Evolutionary conservation across 2,797 vertebrate species (phyloP), one percentile per base, ranked within the genome.

Genomic region (Lemur catta): DNA sequence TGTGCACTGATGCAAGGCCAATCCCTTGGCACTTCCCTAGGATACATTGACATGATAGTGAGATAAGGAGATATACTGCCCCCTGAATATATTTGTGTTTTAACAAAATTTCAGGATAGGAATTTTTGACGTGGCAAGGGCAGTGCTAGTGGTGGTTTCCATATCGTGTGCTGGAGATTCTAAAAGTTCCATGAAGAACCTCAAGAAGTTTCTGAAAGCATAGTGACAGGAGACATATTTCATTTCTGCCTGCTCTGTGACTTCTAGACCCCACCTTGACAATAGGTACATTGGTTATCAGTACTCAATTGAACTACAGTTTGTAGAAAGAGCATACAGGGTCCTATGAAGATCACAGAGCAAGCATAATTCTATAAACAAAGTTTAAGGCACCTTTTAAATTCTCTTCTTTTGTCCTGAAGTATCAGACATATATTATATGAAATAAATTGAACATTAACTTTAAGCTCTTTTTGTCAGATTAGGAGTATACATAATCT

Each of bases 391-490:
- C 52, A 89, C 9, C n/a, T 71, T 59, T 63, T 88, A 91, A 85
- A 52, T 41, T 48, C 9, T 84, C 93, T 76, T 41, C 20, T 74
- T 80, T 91, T 65, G 52, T 88, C n/a, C 84, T 59, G 13, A 96
- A 84, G 69, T 72, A 78, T 52, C 95, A 2, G 91, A 67, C 24
- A 59, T 79, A 94, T 48, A 57, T 80, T 81, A 82, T 48, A 93
- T 84, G 59, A 95, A 96, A 84, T 80, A 91, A 94, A 50, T 71
- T 35, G n/a, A 79, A 87, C 33, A 78, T 75, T 50, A 90, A 80
- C 38, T 78, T 87, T 94, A 82, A 92, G 69, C 93, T 93, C 22
- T 90, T 95, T 94, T 89, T 79, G n/a, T 89, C 65, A 90, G 28
- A 71, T 75, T 89, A 95, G 92, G 38, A 76, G 15, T 86, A 76